Conservation (phyloP, 2,113 vertebrate species). For the Neotoma lepida region DNA sequence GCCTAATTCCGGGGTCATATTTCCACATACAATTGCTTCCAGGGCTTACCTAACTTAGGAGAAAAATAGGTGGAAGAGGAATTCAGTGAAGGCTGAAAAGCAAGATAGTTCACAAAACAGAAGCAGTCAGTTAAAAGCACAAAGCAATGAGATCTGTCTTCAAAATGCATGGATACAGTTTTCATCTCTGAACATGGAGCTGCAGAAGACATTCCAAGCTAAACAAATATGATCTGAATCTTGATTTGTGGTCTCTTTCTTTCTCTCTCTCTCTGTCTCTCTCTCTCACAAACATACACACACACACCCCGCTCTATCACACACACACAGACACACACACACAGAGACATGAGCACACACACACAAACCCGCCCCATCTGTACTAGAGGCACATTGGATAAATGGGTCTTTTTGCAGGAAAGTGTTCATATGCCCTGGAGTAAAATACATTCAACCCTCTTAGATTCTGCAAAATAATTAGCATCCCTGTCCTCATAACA, state of each 20-base stretch:
- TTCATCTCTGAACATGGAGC: background rate
- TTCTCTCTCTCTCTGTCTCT: background rate
- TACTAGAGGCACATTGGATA: background rate
- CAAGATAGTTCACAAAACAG: background rate
- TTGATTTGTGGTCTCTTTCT: background rate
- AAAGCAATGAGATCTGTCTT: background rate
- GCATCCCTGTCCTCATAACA: background rate
- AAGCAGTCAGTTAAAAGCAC: slow-evolving; percentile 1
- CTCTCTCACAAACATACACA: background rate
- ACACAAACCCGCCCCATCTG: background rate
- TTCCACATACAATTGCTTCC: background rate
- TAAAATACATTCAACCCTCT: background rate
- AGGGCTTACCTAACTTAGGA: background rate
- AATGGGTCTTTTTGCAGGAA: background rate
- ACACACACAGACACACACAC: background rate
- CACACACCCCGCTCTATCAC: too few relatives aligned
- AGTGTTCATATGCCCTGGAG: background rate
- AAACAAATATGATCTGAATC: slow-evolving; percentile 7
- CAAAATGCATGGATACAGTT: background rate
- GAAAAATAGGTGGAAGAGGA: background rate
- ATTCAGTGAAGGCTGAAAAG: background rate
- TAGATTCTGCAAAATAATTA: slow-evolving; percentile 35
- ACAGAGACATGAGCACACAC: background rate
- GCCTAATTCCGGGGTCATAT: background rate
- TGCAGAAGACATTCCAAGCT: background rate